A percentile compares a stretch with the other conserved stretches of the same genome.
Evolutionary conservation across 2,888 invertebrate species (phyloP).

Genomic region (Lathronympha strigana): DNA sequence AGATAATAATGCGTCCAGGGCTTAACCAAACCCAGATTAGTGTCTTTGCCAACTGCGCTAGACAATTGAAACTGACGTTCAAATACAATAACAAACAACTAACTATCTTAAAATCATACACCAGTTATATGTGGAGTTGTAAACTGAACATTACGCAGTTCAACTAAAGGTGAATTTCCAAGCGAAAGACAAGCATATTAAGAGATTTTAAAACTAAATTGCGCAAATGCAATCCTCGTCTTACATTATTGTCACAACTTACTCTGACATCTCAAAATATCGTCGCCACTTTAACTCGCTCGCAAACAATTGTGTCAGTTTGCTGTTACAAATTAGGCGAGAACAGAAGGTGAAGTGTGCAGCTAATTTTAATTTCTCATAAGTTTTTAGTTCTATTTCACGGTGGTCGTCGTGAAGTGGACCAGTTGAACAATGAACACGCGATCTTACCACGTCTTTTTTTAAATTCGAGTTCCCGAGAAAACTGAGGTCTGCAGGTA

Average conservation of each 20-base stretch:
- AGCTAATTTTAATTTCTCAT: neutral
- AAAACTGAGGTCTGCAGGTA: too few species aligned
- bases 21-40: constrained; percentile 12
- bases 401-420: too few species aligned
- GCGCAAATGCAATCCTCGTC: constrained; percentile 27
- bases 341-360: neutral
- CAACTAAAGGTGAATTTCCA: neutral
- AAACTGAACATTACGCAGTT: constrained; percentile 5
- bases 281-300: constrained; percentile 29
- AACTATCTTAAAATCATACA: constrained; percentile 4
- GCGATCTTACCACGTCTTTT: too few species aligned
- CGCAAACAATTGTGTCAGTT: constrained; percentile 35
- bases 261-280: constrained; percentile 39
- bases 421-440: too few species aligned
- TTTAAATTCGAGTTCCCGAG: too few species aligned
- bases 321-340: constrained; percentile 2
- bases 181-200: neutral
- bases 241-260: constrained; percentile 37
- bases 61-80: constrained; percentile 23
- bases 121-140: neutral
- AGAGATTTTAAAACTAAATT: constrained; percentile 7
- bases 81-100: constrained; percentile 21
- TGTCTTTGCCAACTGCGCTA: constrained; percentile 18
- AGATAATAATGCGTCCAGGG: constrained; percentile 10
- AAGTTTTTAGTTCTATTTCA: neutral